These are phyloP conservation scores for Desoria tigrina DNA, from an alignment of 2,888 invertebrate genomes.

Conservation along the genomic window DNA sequence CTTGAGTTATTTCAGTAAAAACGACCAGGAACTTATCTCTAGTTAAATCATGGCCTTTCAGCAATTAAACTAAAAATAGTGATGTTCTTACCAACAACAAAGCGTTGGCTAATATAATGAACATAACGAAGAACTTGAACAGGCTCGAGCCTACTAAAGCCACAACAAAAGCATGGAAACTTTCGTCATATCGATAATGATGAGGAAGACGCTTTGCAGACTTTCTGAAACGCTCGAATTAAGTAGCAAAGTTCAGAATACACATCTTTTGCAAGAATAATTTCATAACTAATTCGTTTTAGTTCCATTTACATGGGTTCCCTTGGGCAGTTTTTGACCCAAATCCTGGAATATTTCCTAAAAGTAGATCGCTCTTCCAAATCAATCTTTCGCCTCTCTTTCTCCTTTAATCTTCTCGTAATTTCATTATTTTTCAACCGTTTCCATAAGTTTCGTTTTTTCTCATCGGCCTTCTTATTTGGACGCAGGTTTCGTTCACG, in stretches of 20 bases:
- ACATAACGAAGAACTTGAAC: slow-evolving; percentile 45
- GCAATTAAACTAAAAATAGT: too few relatives aligned
- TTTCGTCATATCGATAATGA: slow-evolving; percentile 32
- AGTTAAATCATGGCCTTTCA: too few relatives aligned
- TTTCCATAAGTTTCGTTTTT: too few relatives aligned
- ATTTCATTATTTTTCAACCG: too few relatives aligned
- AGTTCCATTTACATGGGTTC: slow-evolving; percentile 23
- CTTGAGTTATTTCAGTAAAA: too few relatives aligned
- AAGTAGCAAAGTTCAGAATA: too few relatives aligned
- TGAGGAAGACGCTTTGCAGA: slow-evolving; percentile 25
- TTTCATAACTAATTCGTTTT: neutral
- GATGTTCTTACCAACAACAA: slow-evolving; percentile 35
- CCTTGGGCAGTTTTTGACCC: slow-evolving; percentile 35
- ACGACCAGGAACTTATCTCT: too few relatives aligned
- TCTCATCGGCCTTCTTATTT: too few relatives aligned
- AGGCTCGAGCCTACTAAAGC: slow-evolving; percentile 35
- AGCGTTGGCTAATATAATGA: slow-evolving; percentile 43
- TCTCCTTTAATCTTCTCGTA: neutral
- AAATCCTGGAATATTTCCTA: slow-evolving; percentile 37
- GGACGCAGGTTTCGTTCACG: slow-evolving; percentile 2
- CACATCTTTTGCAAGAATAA: too few relatives aligned
- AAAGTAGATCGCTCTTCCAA: slow-evolving; percentile 24
- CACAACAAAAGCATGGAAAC: slow-evolving; percentile 43
- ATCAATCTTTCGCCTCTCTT: slow-evolving; percentile 6
- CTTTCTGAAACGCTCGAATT: too few relatives aligned